A percentile compares a stretch with the other conserved stretches of the same genome.
Conservation (phyloP, 2,797 vertebrate species). For the Onychomys torridus region DNA sequence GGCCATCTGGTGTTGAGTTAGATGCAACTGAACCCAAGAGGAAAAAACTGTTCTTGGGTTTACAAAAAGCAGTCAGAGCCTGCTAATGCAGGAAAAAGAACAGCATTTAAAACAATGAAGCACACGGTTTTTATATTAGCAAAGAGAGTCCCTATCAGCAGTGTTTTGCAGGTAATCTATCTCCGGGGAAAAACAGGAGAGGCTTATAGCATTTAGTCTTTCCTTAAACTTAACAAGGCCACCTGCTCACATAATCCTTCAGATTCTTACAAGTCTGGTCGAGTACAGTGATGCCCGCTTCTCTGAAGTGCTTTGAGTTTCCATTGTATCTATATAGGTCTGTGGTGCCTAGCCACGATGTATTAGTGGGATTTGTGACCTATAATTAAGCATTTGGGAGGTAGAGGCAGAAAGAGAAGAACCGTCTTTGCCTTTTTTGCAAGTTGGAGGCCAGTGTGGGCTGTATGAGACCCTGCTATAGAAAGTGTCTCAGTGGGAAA, state of each 20-base stretch:
- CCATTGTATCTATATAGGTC: neutral
- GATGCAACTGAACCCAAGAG: neutral
- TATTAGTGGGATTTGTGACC: neutral
- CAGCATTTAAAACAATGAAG: neutral
- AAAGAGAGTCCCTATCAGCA: neutral
- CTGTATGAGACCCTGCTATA: neutral
- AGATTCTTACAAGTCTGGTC: neutral
- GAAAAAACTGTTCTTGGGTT: neutral
- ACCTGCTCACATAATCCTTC: slow-evolving; percentile 1
- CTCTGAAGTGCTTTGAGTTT: slow-evolving; percentile 28
- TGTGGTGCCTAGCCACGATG: neutral
- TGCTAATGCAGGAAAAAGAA: neutral
- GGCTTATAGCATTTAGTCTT: slow-evolving; percentile 7
- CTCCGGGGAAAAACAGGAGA: neutral
- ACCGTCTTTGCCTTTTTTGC: neutral
- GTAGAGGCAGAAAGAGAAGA: neutral
- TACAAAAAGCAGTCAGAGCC: slow-evolving; percentile 50
- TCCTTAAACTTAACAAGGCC: neutral
- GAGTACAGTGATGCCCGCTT: neutral
- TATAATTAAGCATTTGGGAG: neutral
- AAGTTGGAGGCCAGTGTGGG: neutral
- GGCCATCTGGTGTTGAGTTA: neutral
- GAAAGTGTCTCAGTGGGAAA: neutral
- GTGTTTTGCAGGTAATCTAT: neutral
- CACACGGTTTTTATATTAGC: neutral